Conservation (phyloP, 2,797 vertebrate species). For the Taenioides sp. region DNA sequence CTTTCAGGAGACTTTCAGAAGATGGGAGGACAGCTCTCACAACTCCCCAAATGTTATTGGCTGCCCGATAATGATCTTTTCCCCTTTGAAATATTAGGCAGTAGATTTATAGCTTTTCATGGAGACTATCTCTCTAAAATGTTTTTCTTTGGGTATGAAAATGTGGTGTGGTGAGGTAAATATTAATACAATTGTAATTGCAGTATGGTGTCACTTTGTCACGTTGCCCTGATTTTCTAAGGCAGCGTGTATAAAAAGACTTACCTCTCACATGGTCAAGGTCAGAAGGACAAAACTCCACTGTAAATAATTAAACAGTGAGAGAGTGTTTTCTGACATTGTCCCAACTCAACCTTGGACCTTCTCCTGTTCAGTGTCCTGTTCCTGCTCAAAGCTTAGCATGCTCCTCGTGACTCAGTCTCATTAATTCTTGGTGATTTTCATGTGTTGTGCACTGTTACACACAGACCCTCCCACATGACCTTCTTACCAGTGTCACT, state of each 20-base stretch:
- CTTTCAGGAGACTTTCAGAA: neutral
- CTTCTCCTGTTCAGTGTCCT: constrained; percentile 24
- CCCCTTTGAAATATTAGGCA: neutral
- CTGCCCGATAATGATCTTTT: neutral
- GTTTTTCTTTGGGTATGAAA: neutral
- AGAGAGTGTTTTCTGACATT: constrained; percentile 9
- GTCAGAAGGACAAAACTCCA: neutral
- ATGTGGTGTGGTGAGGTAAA: neutral
- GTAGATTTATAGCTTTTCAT: neutral
- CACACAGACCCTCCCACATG: constrained; percentile 46
- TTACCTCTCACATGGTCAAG: neutral
- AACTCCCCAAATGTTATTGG: neutral
- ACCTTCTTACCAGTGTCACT: constrained; percentile 54
- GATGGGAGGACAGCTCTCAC: neutral
- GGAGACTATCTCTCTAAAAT: neutral
- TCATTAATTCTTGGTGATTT: constrained; percentile 62
- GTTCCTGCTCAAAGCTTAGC: constrained; percentile 33
- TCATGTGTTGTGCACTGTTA: constrained; percentile 60
- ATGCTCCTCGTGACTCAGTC: constrained; percentile 44
- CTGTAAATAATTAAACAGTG: constrained; percentile 5
- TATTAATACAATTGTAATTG: neutral
- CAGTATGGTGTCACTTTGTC: neutral
- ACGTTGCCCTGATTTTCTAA: neutral
- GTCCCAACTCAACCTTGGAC: constrained; percentile 42
- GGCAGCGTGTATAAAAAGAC: neutral